Evolutionary conservation across 2,797 vertebrate genomes (phyloP).

Genomic region (Bufotes viridis): DNA sequence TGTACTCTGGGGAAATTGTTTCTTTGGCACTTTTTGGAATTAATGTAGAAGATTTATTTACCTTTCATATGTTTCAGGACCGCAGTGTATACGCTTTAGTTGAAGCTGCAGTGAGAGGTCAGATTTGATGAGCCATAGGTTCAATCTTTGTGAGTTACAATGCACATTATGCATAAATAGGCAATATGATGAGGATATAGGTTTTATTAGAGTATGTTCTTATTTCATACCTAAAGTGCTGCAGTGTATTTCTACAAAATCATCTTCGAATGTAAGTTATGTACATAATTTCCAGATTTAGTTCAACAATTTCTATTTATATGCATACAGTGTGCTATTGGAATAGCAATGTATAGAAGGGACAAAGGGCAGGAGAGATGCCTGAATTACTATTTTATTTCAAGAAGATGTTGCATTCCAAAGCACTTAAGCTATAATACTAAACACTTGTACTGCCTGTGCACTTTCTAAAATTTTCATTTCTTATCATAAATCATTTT

Average conservation of each 20-base stretch:
- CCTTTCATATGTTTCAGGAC: slow-evolving; percentile 52
- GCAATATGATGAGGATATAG: slow-evolving; percentile 23
- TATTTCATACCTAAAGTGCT: slow-evolving; percentile 37
- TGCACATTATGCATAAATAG: slow-evolving; percentile 54
- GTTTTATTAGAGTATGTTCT: slow-evolving; percentile 36
- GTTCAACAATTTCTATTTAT: slow-evolving; percentile 27
- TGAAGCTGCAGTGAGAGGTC: slow-evolving; percentile 45
- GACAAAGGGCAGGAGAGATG: not conserved
- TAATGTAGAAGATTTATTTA: slow-evolving; percentile 61
- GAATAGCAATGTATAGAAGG: slow-evolving; percentile 29
- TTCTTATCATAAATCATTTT: not conserved
- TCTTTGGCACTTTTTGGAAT: slow-evolving; percentile 60
- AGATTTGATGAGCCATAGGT: slow-evolving; percentile 59
- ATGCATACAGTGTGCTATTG: slow-evolving; percentile 18
- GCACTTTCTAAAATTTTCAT: not conserved
- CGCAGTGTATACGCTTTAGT: slow-evolving; percentile 51
- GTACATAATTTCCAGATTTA: slow-evolving; percentile 37
- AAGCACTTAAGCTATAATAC: not conserved
- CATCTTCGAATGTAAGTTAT: slow-evolving; percentile 45
- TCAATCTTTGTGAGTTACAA: slow-evolving; percentile 50
- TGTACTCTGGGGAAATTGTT: slow-evolving; percentile 60
- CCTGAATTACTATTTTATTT: not conserved
- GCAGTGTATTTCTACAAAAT: slow-evolving; percentile 33
- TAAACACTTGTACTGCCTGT: not conserved
- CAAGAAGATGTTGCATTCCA: not conserved